Base-by-base conservation (phyloP, 2,888 invertebrate species). In the Xylocampa areola region DNA sequence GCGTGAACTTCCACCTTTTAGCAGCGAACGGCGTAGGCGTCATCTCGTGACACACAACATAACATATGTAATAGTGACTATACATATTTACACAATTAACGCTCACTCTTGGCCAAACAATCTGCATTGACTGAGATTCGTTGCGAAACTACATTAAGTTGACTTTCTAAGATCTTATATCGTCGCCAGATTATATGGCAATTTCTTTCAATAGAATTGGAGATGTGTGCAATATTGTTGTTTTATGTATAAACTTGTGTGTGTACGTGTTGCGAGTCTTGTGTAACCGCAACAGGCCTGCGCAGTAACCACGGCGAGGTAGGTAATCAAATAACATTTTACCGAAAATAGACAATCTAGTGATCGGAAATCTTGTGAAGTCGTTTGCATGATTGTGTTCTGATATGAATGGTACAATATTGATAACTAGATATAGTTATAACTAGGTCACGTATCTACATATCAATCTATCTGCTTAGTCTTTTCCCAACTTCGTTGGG, bases 261-360 rank as follows among this genome's bases (percentile, higher is more conserved):
- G 17, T 43, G 32, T 51, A 36, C 47, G 52, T 58, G 21, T 33
- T 32, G 30, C 16, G 44, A 33, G 35, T 53, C 48, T 72, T 75
- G 62, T 44, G 69, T 62, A 75, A 73, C 76, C 73, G 50, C 67
- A 73, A 43, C 39, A 51, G 49, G 36, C 57, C 47, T 17, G 41
- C 37, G 35, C 45, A 14, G 47, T 52, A 43, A 62, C 73, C 60
- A 54, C 60, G 43, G 47, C 54, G 43, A 11, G 30, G 44, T 30
- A 32, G 30, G 67, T 69, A 67, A 73, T 55, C 63, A 64, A 64
- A 75, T 71, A 68, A 36, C 63, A 61, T 51, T 62, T 74, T 63
- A 55, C 43, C 51, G 29, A 54, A 62, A 66, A 66, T 58, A 47
- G 45, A 61, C 48, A 32, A 48, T 58, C 30, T 21, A 32, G 23